Base-by-base conservation (phyloP, 2,888 invertebrate genomes). In the Amblyjoppa proteus region DNA sequence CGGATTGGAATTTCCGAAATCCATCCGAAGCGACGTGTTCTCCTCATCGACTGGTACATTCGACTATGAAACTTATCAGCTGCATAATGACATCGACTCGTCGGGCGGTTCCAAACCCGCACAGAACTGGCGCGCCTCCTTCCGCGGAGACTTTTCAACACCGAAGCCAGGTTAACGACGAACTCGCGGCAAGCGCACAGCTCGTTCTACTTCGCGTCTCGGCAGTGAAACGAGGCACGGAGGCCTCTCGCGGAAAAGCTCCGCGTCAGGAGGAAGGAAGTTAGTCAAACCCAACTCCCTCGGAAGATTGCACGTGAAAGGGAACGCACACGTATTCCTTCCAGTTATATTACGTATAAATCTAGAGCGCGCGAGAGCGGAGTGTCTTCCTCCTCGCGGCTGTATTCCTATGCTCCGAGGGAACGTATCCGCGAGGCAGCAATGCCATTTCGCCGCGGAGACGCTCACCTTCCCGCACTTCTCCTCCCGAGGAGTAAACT, bases 271-370 rank as follows among this genome's bases (percentile, higher is more conserved):
- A 61, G 28, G 58, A 45, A 58, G 78, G 69, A 85, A 85, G 81
- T 85, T 85, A 81, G 84, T 82, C 81, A 82, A 82, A 78, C 74
- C 13, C 66, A 81, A 84, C 84, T 74, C 64, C 28, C 11, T 61
- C 31, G 31, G 58, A 61, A 73, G 81, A 84, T 71, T 61, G 68
- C 25, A 70, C 81, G 73, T 61, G 77, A 74, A 84, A 78, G 61
- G 77, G 49, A 78, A 45, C 49, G 25, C 16, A 53, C 68, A 74
- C 74, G 66, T 85, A 78, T 81, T 85, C 75, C 70, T 82, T 84
- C 73, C 69, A 69, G 78, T 79, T 85, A 79, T 75, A 75, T 82
- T 85, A 56, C 82, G 78, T 75, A 85, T 82, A 85, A 85, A 85
- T 85, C 85, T 85, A 28, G 66, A 66, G 77, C 31, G 73, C 51